Base-by-base conservation (phyloP, 2,797 vertebrate genomes). In the Micrastur ruficollis region DNA sequence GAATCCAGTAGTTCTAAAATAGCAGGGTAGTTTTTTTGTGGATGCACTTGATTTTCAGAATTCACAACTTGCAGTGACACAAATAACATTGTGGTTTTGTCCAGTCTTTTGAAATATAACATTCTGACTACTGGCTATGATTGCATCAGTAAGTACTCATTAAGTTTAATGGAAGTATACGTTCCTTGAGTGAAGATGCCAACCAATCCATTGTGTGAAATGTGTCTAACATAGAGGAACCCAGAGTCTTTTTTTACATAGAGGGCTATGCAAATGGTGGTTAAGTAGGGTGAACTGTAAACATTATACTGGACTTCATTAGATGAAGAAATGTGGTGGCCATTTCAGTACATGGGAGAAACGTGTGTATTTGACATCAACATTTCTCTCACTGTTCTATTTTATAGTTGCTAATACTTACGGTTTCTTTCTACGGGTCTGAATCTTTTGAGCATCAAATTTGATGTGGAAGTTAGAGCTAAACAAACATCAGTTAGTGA, bases 301-400 rank as follows among this genome's bases (percentile, higher is more conserved):
- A 19, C 3, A 1, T n/a, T 20, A 3, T 25, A 2, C 10, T 74
- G 17, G 32, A 52, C 6, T 71, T 42, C 5, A 29, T 23, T 71
- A n/a, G 19, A 3, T 58, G 44, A 34, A 87, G 79, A 36, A 32
- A 49, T 22, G 55, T 32, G 27, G 18, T 58, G 40, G 29, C 25
- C 0, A 0, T 70, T 90, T 26, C 49, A 66, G 32, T 2, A 0
- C 22, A 47, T 2, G 3, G 56, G 58, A 82, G 12, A 38, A 38
- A 23, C 0, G 0, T 32, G 14, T 29, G 17, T 49, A 19, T 66
- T 73, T 73, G 59, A 59, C 29, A 56, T 36, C 3, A 89, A 49
- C 1, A 0, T 32, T 65, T 79, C 8, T 52, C 15, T 66, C 40
- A 14, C n/a, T 74, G 7, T 34, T 68, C 19, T 66, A 0, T 72